Conservation (phyloP, 2,797 vertebrate species). For the Lacerta viridis region DNA sequence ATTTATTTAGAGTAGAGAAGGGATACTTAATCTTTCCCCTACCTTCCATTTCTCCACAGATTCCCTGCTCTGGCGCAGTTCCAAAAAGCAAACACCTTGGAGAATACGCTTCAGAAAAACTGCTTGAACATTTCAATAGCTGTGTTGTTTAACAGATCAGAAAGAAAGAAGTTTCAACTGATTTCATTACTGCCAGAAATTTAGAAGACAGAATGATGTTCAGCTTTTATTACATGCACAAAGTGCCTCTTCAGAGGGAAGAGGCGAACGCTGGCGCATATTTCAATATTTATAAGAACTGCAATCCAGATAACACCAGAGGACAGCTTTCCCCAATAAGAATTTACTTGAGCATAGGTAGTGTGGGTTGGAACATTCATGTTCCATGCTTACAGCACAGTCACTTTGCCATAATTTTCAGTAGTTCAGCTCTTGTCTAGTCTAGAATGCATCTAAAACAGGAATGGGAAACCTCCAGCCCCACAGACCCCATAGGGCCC, state of each 20-base stretch:
- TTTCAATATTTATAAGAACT: neutral
- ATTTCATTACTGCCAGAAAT: slow-evolving; percentile 11
- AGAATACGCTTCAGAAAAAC: neutral
- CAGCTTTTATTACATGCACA: neutral
- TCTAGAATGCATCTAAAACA: neutral
- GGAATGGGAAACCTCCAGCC: neutral
- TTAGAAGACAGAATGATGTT: neutral
- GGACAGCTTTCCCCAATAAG: neutral
- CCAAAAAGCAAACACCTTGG: neutral
- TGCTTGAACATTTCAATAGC: neutral
- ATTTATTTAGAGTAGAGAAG: neutral
- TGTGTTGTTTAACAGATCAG: neutral
- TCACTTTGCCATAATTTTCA: neutral
- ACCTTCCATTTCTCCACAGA: neutral
- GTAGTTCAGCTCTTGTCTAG: neutral
- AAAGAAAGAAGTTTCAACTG: neutral
- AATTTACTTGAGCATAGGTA: neutral
- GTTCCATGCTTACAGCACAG: neutral
- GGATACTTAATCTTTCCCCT: too few species aligned
- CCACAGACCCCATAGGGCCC: too few species aligned
- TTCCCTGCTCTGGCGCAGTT: neutral
- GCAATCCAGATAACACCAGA: neutral
- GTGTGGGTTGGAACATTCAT: neutral
- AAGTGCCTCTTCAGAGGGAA: neutral
- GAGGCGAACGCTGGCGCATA: neutral